phyloP scores from a whole-genome alignment of 2,797 vertebrate species.

The Cheirogaleus major region DNA sequence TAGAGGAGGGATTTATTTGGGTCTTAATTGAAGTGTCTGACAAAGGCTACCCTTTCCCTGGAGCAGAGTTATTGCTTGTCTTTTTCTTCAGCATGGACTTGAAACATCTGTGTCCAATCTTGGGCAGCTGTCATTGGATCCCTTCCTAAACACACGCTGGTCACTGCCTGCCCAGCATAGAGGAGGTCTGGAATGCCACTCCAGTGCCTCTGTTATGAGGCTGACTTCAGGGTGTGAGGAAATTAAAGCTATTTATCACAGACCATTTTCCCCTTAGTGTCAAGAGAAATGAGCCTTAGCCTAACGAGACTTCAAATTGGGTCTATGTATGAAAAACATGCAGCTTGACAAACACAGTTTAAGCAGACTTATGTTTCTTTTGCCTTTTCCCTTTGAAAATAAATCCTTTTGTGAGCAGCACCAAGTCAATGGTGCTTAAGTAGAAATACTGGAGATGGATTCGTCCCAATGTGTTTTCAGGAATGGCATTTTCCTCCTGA shows the following conservation, averaged over 20 bases:
- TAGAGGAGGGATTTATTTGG: not conserved
- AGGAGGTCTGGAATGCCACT: conserved; percentile 44
- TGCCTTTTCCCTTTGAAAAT: conserved; percentile 18
- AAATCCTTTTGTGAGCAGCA: not conserved
- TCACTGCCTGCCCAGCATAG: not conserved
- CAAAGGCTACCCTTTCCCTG: not conserved
- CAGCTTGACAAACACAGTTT: conserved; percentile 50
- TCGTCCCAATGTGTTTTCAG: not conserved
- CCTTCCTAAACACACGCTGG: not conserved
- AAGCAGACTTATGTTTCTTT: conserved; percentile 38
- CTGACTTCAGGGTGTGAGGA: conserved; percentile 73
- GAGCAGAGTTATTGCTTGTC: not conserved
- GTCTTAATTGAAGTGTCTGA: not conserved
- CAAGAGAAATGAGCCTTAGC: conserved; percentile 69
- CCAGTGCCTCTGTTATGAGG: conserved; percentile 42
- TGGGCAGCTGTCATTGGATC: not conserved
- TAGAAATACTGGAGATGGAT: not conserved
- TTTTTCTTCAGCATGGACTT: not conserved
- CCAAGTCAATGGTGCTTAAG: not conserved
- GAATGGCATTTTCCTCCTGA: not conserved
- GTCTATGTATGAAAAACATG: not conserved
- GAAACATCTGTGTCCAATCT: not conserved
- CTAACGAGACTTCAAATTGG: conserved; percentile 58
- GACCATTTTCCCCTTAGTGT: conserved; percentile 66
- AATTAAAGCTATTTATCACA: conserved; percentile 85